Conservation (phyloP, 2,888 invertebrate genomes). For the Agrypnus murinus region DNA sequence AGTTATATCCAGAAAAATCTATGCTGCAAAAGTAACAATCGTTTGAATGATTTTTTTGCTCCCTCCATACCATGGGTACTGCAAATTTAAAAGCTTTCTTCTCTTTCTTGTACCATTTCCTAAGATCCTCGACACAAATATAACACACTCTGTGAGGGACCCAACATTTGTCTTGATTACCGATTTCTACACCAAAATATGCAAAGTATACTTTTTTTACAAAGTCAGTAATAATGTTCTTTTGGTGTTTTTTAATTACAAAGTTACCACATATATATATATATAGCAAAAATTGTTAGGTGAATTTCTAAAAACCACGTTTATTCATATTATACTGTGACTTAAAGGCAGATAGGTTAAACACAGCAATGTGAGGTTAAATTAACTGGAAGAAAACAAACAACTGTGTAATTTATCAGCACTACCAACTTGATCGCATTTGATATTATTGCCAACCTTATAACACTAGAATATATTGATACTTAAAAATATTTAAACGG, state of each 20-base stretch:
- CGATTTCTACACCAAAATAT: conserved; percentile 54
- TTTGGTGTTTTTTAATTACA: not conserved
- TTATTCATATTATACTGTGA: no score
- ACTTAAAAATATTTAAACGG: no score
- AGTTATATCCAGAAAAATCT: not conserved
- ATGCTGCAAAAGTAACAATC: conserved; percentile 46
- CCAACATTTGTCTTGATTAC: conserved; percentile 54
- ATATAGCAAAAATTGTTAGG: conserved; percentile 6
- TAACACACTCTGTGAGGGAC: conserved; percentile 54
- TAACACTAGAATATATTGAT: no score
- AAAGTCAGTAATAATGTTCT: conserved; percentile 32
- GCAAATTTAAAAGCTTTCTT: no score
- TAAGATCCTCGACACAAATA: conserved; percentile 49
- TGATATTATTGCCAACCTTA: no score
- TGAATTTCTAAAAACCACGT: not conserved
- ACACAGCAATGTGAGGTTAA: no score
- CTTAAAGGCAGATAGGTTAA: no score
- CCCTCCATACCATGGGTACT: conserved; percentile 52
- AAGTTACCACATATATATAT: conserved; percentile 3
- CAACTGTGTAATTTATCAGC: no score
- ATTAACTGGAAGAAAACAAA: no score
- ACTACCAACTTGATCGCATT: no score
- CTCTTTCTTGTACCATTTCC: no score
- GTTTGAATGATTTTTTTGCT: conserved; percentile 52
- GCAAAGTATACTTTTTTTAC: conserved; percentile 53